phyloP scores from a whole-genome alignment of 2,888 invertebrate genomes.

The Cheilosia grossa region DNA sequence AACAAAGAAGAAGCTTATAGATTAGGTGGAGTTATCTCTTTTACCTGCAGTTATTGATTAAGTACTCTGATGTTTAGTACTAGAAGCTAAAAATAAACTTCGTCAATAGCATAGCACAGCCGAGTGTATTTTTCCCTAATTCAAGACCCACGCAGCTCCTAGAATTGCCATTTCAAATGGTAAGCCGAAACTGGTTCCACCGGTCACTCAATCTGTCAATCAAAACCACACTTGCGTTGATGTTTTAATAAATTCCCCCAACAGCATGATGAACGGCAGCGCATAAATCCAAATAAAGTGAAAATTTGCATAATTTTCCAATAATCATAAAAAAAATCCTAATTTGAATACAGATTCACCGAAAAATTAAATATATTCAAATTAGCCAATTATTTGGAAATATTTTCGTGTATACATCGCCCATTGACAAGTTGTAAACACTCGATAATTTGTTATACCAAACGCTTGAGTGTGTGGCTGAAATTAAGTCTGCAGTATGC shows the following conservation, averaged over 20 bases:
- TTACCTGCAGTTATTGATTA: too few relatives aligned
- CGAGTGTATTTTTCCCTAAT: neutral
- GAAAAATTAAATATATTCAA: conserved; percentile 38
- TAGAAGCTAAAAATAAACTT: too few relatives aligned
- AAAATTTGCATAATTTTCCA: conserved; percentile 52
- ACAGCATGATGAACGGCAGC: conserved; percentile 16
- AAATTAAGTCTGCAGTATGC: conserved; percentile 28
- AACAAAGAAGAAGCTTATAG: too few relatives aligned
- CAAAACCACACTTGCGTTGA: neutral
- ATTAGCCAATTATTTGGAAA: conserved; percentile 17
- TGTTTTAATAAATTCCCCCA: conserved; percentile 23
- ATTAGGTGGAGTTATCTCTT: too few relatives aligned
- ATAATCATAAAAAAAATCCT: conserved; percentile 48
- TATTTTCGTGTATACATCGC: conserved; percentile 6
- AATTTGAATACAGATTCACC: conserved; percentile 38
- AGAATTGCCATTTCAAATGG: neutral
- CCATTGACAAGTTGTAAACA: conserved; percentile 14
- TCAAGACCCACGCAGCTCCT: neutral
- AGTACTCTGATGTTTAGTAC: too few relatives aligned
- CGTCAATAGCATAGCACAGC: too few relatives aligned
- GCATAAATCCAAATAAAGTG: conserved; percentile 18
- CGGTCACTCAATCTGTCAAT: neutral
- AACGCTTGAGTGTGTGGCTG: neutral
- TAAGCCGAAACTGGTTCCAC: neutral
- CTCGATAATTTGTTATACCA: neutral